Evolutionary conservation across 2,797 vertebrate genomes (phyloP).

Genomic region (Schizopygopsis malacanthus): DNA sequence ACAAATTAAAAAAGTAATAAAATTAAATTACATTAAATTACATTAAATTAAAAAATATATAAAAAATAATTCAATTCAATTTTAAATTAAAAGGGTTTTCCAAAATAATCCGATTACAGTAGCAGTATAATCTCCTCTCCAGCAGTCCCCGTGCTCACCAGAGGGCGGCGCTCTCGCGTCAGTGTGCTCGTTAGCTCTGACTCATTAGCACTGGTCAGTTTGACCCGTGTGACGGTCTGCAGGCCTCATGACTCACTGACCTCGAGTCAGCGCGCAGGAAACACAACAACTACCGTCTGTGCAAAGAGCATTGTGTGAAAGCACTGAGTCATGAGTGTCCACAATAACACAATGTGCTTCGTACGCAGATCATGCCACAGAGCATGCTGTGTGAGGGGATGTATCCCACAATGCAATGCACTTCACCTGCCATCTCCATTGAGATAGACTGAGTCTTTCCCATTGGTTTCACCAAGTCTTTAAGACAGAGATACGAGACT

Average conservation of each 20-base stretch:
- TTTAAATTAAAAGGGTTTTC: not conserved
- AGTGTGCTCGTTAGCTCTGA: not conserved
- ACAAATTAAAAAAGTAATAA: no score
- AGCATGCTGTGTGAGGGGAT: no score
- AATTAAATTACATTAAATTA: no score
- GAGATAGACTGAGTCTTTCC: not conserved
- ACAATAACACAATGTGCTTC: not conserved
- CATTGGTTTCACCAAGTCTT: not conserved
- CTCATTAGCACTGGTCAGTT: not conserved
- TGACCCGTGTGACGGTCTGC: constrained; percentile 5
- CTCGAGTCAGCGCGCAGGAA: not conserved
- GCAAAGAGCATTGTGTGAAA: constrained; percentile 10
- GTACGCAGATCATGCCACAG: not conserved
- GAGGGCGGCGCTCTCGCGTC: not conserved
- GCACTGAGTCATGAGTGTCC: not conserved
- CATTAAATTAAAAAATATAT: no score
- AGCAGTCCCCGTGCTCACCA: not conserved
- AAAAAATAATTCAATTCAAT: no score
- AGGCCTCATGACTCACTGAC: not conserved
- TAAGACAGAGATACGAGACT: not conserved
- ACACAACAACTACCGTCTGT: not conserved
- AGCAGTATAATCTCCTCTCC: not conserved
- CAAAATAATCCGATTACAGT: not conserved
- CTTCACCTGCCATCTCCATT: not conserved
- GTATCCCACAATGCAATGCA: constrained; percentile 11